Evolutionary conservation across 2,113 vertebrate genomes (phyloP).

Genomic region (Mus spicilegus): DNA sequence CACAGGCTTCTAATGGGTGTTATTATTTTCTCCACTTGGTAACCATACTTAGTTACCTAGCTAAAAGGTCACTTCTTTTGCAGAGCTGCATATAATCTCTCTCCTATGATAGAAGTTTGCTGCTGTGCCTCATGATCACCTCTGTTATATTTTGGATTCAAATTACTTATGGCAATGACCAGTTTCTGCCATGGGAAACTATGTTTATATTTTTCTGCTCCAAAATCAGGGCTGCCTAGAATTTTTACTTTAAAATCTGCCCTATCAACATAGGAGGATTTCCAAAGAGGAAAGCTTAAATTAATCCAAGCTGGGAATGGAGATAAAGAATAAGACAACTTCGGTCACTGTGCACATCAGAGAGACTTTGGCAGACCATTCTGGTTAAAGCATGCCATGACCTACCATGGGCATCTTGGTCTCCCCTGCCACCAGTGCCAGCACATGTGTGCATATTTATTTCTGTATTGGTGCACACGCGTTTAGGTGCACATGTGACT

Average conservation of each 20-base stretch:
- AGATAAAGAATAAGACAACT: background rate
- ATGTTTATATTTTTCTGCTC: background rate
- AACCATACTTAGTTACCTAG: conserved; percentile 12
- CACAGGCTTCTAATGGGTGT: background rate
- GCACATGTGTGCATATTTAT: background rate
- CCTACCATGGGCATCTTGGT: background rate
- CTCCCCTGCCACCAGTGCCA: no score
- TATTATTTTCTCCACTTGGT: background rate
- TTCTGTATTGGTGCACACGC: background rate
- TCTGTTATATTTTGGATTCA: background rate
- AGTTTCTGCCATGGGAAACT: background rate
- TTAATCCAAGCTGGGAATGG: background rate
- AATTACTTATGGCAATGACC: background rate
- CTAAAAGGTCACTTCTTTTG: conserved; percentile 36
- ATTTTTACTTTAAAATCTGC: background rate
- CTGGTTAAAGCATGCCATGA: background rate
- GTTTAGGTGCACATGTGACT: background rate
- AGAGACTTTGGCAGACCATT: background rate
- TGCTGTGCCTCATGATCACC: background rate
- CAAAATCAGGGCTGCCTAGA: background rate
- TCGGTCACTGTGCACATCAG: background rate
- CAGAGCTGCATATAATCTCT: background rate
- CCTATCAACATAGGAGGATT: background rate
- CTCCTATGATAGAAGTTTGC: background rate
- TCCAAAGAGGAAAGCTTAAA: background rate